Base-by-base conservation (phyloP, 2,797 vertebrate genomes). In the Smutsia temminckii region DNA sequence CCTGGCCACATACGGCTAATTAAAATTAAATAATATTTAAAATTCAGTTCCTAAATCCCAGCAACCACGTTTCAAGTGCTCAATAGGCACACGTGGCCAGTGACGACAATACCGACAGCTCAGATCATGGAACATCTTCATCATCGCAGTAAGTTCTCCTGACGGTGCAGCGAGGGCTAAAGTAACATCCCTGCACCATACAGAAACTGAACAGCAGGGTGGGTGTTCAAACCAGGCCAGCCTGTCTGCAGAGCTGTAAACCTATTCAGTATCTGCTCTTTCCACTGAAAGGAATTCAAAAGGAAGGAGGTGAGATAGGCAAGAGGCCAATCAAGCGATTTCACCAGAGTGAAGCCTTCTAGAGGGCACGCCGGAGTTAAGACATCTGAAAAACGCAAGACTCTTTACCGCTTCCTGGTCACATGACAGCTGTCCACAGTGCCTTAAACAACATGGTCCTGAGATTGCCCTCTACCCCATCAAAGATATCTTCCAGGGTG, bases 1-100 rank as follows among this genome's bases (percentile, higher is more conserved):
- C 17, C 64, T 16, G 37, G 59, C 12, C 40, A 71, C 46, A 9
- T 2, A 10, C 13, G 9, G 25, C 27, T 84, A 66, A 81, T 63
- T 75, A 42, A 89, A 74, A 68, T 72, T 8, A 96, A 77, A 89
- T 29, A 49, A 78, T 69, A 77, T 42, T 72, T 68, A 51, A 83
- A 64, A 69, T 40, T 59, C 51, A 53, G 42, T 85, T 85, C 40
- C 61, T 95, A 83, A 93, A 55, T 57, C 61, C 51, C 55, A 49
- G 79, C 53, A n/a, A 10, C 51, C 37, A 21, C 0, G 0, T 77
- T 71, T 84, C 53, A 66, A 85, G 83, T 59, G 57, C 32, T 84
- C 53, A 2, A 0, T 5, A 64, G 51, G 21, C 51, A 53, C 20
- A n/a, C 5, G 1, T 4, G 32, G 61, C 61, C 18, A 10, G 32